Evolutionary conservation across 2,888 invertebrate species (phyloP), one percentile per base, ranked within the genome.

Genomic region (Drosophila histrio): DNA sequence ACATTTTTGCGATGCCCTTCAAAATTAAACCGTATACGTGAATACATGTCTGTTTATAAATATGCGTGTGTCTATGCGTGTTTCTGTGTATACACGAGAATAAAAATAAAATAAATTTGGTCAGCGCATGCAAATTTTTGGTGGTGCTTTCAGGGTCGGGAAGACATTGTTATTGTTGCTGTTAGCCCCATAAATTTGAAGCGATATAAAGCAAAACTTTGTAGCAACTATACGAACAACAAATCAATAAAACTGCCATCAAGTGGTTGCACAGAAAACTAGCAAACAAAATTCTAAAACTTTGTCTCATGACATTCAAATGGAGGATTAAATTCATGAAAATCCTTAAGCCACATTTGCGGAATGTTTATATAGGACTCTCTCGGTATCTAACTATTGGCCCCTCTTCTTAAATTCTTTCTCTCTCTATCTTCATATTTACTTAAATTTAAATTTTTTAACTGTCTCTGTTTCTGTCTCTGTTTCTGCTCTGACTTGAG

Each of bases 181-280:
- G 59, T 53, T 79, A 9, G 66, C 44, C 49, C 72, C 77, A 86
- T 76, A 88, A 86, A 86, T 82, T 52, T 82, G 43, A 52, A 59
- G 72, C 41, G 71, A 60, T 64, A 65, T 69, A 64, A 62, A 63
- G 62, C 52, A 59, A 71, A 85, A 81, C 62, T 79, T 85, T 67
- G 30, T 30, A 3, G 17, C 22, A 30, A 21, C 17, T 9, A 28
- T 28, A 39, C 50, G 77, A 63, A 57, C 78, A 85, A 74, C 79
- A 79, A 88, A 81, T 81, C 81, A 87, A 88, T 81, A 82, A 87
- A 81, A 82, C 64, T 67, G 79, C 83, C 83, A 69, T 82, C 71
- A 85, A 74, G 75, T 68, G 67, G 59, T 60, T 62, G 66, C 43
- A 30, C 58, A 28, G 17, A 53, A 60, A 77, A 81, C 88, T 79